These are phyloP conservation scores for Channallabes apus DNA, from an alignment of 2,797 vertebrate genomes.

Conservation along the genomic window DNA sequence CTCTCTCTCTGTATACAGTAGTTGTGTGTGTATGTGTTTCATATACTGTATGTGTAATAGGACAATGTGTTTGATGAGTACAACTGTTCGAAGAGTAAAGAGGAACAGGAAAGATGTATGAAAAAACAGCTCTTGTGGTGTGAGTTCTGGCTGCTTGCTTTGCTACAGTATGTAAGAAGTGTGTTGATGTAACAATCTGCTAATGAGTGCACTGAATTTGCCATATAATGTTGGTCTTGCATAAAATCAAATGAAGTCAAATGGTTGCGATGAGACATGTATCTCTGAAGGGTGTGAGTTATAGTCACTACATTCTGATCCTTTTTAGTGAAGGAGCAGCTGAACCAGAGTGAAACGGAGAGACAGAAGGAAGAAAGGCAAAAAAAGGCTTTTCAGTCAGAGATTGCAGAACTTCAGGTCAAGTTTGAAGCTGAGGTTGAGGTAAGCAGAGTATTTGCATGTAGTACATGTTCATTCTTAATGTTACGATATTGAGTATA, in stretches of 20 bases:
- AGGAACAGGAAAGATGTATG: conserved; percentile 7
- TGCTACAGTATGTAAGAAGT: neutral
- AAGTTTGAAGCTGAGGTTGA: neutral
- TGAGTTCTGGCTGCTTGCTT: neutral
- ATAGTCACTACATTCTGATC: neutral
- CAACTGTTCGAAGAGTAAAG: neutral
- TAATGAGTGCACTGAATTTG: neutral
- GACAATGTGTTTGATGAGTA: conserved; percentile 3
- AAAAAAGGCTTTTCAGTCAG: conserved; percentile 4
- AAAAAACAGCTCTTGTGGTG: conserved; percentile 21
- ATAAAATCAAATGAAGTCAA: neutral
- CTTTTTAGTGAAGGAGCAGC: conserved; percentile 22
- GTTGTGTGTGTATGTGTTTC: neutral
- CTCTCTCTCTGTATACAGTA: too few species aligned
- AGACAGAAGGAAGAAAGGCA: neutral
- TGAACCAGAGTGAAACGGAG: neutral
- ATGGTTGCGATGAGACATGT: neutral
- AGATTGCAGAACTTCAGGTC: neutral
- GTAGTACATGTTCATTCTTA: neutral
- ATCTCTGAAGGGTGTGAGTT: neutral
- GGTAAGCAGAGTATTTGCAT: neutral
- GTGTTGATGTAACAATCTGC: neutral
- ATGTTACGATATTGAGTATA: neutral
- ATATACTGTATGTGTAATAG: neutral
- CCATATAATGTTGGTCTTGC: neutral